Conservation (phyloP, 2,888 invertebrate genomes). For the Sinotaia quadrata region DNA sequence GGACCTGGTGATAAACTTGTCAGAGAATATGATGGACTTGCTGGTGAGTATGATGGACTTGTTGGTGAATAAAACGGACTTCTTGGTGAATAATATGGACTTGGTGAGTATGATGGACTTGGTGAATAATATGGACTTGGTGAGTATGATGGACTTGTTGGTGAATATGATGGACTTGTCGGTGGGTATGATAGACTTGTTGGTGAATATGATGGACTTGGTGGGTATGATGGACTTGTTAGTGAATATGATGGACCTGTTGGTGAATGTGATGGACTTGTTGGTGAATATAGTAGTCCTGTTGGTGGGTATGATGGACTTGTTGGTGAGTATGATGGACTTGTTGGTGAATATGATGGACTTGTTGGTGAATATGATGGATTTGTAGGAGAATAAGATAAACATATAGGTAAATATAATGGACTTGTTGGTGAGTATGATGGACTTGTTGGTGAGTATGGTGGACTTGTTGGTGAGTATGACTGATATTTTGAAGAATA, state of each 20-base stretch:
- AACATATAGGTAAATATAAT: too few relatives aligned
- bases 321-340: slow-evolving; percentile 64
- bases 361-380: slow-evolving; percentile 68
- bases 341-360: slow-evolving; percentile 58
- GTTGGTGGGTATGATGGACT: slow-evolving; percentile 75
- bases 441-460: slow-evolving; percentile 78
- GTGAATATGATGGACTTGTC: slow-evolving; percentile 78
- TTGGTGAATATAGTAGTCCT: slow-evolving; percentile 69
- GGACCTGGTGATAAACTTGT: too few relatives aligned
- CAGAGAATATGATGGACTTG: too few relatives aligned
- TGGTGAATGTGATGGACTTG: slow-evolving; percentile 79
- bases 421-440: slow-evolving; percentile 77
- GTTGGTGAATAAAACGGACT: slow-evolving; percentile 71
- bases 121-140: slow-evolving; percentile 92
- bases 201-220: slow-evolving; percentile 75
- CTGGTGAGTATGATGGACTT: slow-evolving; percentile 70
- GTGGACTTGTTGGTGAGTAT: slow-evolving; percentile 65
- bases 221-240: slow-evolving; percentile 69
- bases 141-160: slow-evolving; percentile 78
- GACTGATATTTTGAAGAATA: slow-evolving; percentile 76
- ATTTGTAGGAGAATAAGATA: slow-evolving; percentile 67
- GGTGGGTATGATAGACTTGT: slow-evolving; percentile 75
- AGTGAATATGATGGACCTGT: slow-evolving; percentile 76
- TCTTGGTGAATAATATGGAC: slow-evolving; percentile 80
- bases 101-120: too few relatives aligned